Evolutionary conservation across 2,888 invertebrate species (phyloP), one percentile per base, ranked within the genome.

Genomic region (Adela reaumurella): DNA sequence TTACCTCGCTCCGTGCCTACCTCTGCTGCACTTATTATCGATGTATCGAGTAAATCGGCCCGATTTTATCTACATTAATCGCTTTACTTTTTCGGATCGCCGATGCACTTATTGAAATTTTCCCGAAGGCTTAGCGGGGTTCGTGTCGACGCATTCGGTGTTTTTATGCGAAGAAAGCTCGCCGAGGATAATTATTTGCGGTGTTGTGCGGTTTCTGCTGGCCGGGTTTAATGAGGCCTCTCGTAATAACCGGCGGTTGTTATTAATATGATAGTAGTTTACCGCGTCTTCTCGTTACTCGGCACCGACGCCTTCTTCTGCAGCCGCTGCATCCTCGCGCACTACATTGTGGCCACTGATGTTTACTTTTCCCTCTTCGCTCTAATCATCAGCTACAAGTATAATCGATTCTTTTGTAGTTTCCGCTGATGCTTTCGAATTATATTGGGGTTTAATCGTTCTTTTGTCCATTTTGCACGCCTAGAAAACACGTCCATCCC

Each of bases 31-130:
- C 70, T 74, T 74, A 73, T 73, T 70, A 74, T 71, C 72, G 68
- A 73, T 68, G 67, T 74, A 71, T 74, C 73, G 72, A 74, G 67
- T 74, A 73, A 74, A 76, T 72, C 67, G 69, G 64, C 62, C 70
- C 68, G 71, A 67, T 71, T 73, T 76, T 71, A 70, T 68, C 70
- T 70, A 61, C 70, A 72, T 71, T 73, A 74, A 73, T 73, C 69
- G 72, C 65, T 67, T 65, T 62, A 69, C 66, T 67, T 57, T 28
- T 45, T 19, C 18, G 29, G 17, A 49, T 29, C 54, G 19, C 51
- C 14, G 43, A 8, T 14, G 35, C 35, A 70, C 70, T 71, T 72
- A 72, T 70, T 74, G 67, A 71, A 72, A 73, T 72, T 65, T 68
- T 60, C 63, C 62, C 58, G 60, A 60, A 58, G 65, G 63, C 68